Conservation (phyloP, 2,113 vertebrate species). For the Anarrhichthys ocellatus region DNA sequence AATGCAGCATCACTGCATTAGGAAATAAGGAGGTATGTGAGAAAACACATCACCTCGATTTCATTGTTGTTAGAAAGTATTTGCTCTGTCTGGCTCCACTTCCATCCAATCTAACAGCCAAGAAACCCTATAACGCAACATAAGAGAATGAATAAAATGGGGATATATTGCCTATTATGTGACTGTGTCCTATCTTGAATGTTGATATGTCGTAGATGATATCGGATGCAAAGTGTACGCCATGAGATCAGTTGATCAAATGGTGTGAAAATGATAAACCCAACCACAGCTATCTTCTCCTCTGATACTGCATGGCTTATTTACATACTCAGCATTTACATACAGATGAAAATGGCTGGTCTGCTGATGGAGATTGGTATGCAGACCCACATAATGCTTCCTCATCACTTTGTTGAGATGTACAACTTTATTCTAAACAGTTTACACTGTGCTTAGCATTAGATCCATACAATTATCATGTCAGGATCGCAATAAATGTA, state of each 20-base stretch:
- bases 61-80: constrained; percentile 74
- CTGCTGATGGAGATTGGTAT: constrained; percentile 66
- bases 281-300: constrained; percentile 53
- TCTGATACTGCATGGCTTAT: constrained; percentile 63
- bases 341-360: constrained; percentile 77
- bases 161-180: constrained; percentile 56
- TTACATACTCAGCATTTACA: constrained; percentile 80
- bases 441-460: constrained; percentile 48
- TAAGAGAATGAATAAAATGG: constrained; percentile 57
- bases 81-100: constrained; percentile 64
- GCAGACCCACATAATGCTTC: constrained; percentile 71
- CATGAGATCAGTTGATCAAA: constrained; percentile 70
- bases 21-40: constrained; percentile 71
- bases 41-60: constrained; percentile 73
- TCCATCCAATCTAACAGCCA: constrained; percentile 65
- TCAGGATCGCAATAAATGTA: constrained; percentile 38
- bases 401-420: constrained; percentile 75
- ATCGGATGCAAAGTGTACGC: constrained; percentile 58
- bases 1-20: constrained; percentile 69
- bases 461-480: constrained; percentile 45
- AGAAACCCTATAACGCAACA: constrained; percentile 50
- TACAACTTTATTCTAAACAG: constrained; percentile 54
- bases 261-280: constrained; percentile 66
- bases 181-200: constrained; percentile 50
- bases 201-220: constrained; percentile 63